Evolutionary conservation across 2,888 invertebrate species (phyloP).

Genomic region (Lumbricus terrestris): DNA sequence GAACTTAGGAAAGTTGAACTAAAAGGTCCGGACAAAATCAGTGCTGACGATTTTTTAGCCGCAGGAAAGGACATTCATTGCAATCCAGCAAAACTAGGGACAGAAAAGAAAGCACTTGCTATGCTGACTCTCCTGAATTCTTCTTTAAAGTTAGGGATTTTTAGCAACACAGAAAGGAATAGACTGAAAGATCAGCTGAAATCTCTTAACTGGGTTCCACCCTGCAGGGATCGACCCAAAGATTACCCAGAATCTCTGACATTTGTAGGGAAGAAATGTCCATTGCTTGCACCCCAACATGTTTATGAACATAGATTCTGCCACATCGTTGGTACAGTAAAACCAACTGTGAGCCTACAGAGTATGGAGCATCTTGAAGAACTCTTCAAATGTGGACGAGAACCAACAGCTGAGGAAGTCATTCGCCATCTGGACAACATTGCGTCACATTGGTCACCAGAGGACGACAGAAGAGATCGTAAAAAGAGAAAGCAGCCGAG

Average conservation of each 20-base stretch:
- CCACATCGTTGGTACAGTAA: constrained; percentile 38
- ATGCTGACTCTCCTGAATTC: background rate
- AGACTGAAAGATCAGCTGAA: background rate
- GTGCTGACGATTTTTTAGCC: constrained; percentile 37
- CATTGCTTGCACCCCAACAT: constrained; percentile 35
- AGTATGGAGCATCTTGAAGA: constrained; percentile 23
- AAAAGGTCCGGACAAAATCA: constrained; percentile 36
- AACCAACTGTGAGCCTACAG: constrained; percentile 31
- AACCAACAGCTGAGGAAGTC: constrained; percentile 31
- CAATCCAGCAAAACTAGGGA: background rate
- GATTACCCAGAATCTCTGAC: background rate
- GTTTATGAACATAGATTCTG: constrained; percentile 30
- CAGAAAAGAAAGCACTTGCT: background rate
- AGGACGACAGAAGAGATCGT: constrained; percentile 32
- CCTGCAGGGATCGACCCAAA: background rate
- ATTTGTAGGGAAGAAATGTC: background rate
- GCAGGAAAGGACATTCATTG: constrained; percentile 30
- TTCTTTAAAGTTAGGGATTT: background rate
- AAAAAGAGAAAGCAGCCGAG: constrained; percentile 9
- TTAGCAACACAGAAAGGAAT: background rate
- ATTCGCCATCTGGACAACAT: constrained; percentile 37
- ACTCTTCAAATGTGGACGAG: constrained; percentile 31
- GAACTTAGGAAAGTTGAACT: constrained; percentile 42
- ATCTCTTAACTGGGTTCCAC: background rate
- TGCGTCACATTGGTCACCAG: constrained; percentile 27